Evolutionary conservation across 2,888 invertebrate species (phyloP).

Genomic region (Entomobrya proxima): DNA sequence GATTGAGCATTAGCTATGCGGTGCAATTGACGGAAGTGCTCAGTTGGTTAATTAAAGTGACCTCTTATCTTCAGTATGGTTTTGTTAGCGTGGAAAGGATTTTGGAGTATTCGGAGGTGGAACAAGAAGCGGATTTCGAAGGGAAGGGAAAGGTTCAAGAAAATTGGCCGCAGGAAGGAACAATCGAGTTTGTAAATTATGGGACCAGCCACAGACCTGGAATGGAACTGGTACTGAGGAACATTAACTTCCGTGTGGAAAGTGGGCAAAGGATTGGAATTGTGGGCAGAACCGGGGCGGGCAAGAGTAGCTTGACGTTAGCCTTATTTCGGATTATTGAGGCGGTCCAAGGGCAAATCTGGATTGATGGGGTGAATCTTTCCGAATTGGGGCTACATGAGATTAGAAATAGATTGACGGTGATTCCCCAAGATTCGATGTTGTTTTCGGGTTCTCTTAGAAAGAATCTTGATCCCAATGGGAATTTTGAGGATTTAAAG

Average conservation of each 20-base stretch:
- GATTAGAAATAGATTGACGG: slow-evolving; percentile 79
- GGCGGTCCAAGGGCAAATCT: slow-evolving; percentile 79
- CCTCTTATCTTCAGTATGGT: slow-evolving; percentile 80
- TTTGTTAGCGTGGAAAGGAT: slow-evolving; percentile 80
- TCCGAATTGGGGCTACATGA: slow-evolving; percentile 78
- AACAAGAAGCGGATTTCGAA: slow-evolving; percentile 53
- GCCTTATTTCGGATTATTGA: slow-evolving; percentile 82
- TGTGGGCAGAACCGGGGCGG: slow-evolving; percentile 77
- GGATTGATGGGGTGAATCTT: slow-evolving; percentile 80
- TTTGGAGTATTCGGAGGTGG: slow-evolving; percentile 77
- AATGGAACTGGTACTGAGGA: slow-evolving; percentile 89
- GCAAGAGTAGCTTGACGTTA: slow-evolving; percentile 81
- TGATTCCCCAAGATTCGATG: slow-evolving; percentile 91
- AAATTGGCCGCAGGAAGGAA: slow-evolving; percentile 90
- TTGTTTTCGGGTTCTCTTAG: slow-evolving; percentile 94
- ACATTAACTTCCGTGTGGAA: slow-evolving; percentile 86
- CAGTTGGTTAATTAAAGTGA: slow-evolving; percentile 80
- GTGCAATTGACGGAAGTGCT: slow-evolving; percentile 76
- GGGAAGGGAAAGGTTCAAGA: slow-evolving; percentile 76
- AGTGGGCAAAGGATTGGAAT: slow-evolving; percentile 85
- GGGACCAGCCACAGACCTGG: slow-evolving; percentile 92
- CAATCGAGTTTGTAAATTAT: slow-evolving; percentile 87
- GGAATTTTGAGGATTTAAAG: slow-evolving; percentile 86
- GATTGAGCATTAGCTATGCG: slow-evolving; percentile 80
- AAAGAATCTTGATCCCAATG: slow-evolving; percentile 95